These are phyloP conservation scores for Aselliscus stoliczkanus DNA, from an alignment of 2,797 vertebrate species.

Conservation along the genomic window DNA sequence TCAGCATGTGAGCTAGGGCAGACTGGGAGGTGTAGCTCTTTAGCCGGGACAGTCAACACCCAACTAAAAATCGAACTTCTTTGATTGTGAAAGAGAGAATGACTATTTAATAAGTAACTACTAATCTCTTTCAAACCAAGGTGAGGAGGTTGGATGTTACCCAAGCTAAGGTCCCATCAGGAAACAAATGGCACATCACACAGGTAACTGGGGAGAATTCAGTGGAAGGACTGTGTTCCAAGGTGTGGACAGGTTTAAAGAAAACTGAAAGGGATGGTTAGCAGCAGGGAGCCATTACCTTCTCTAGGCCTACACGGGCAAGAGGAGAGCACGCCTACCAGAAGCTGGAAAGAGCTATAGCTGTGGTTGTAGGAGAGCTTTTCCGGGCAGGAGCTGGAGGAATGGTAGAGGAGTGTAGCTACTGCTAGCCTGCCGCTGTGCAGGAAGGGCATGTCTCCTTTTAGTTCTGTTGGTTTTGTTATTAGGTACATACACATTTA, in stretches of 20 bases:
- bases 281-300: neutral
- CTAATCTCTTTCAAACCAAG: neutral
- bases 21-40: neutral
- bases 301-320: neutral
- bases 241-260: neutral
- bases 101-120: neutral
- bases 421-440: no score
- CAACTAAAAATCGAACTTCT: neutral
- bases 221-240: neutral
- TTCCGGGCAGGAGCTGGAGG: neutral
- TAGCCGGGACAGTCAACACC: neutral
- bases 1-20: neutral
- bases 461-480: neutral
- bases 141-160: neutral
- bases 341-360: neutral
- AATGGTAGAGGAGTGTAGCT: neutral
- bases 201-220: neutral
- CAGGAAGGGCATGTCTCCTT: neutral
- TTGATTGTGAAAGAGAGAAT: neutral
- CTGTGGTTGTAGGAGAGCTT: neutral
- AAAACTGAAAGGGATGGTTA: neutral
- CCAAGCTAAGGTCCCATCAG: neutral
- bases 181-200: neutral
- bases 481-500: neutral
- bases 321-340: neutral